Evolutionary conservation across 2,797 vertebrate genomes (phyloP).

Genomic region (Myiotriccus ornatus): DNA sequence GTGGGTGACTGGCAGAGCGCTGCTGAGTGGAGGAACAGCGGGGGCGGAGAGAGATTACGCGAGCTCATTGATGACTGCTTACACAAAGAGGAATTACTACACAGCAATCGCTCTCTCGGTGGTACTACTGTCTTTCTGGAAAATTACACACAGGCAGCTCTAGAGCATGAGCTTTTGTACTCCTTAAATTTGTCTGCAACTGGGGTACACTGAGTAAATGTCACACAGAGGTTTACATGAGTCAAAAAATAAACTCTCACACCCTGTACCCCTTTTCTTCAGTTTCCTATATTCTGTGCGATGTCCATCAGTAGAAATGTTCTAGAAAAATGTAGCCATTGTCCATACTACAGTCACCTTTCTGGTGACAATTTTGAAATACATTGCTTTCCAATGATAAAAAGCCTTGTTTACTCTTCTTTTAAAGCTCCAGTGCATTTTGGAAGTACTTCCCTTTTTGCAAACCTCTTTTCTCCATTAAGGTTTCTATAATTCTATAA

Average conservation of each 20-base stretch:
- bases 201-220: background rate
- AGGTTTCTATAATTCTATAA: background rate
- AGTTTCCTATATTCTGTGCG: background rate
- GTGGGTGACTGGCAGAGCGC: constrained; percentile 40
- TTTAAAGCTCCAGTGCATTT: background rate
- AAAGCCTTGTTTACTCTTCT: background rate
- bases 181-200: background rate
- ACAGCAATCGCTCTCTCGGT: background rate
- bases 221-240: background rate
- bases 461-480: background rate
- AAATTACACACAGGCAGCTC: background rate
- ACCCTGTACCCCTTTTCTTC: background rate
- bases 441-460: background rate
- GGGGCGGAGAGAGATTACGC: background rate
- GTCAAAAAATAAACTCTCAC: background rate
- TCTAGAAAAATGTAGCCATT: background rate
- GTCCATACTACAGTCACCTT: background rate
- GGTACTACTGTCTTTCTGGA: background rate
- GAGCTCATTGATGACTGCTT: constrained; percentile 10
- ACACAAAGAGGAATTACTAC: constrained; percentile 37
- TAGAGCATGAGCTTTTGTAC: background rate
- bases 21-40: constrained; percentile 3
- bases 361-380: background rate
- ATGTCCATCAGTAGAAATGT: background rate
- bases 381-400: background rate